Conservation (phyloP, 2,113 vertebrate species). For the Cathartes aura region DNA sequence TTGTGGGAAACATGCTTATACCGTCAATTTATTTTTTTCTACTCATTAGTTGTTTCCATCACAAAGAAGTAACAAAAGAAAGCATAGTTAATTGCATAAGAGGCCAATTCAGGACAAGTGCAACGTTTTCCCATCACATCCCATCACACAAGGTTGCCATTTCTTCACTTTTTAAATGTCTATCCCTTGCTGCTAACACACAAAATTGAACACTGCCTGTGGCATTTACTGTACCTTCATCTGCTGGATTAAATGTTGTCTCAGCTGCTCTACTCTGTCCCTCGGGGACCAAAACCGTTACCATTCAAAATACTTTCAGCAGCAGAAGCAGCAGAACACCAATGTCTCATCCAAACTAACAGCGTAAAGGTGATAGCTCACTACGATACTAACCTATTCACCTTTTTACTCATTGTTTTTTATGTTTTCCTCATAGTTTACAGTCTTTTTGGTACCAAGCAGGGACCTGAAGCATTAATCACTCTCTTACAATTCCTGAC, state of each 20-base stretch:
- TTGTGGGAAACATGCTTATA: not conserved
- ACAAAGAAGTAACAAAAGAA: conserved; percentile 15
- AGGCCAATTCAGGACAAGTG: conserved; percentile 47
- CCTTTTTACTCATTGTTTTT: conserved; percentile 16
- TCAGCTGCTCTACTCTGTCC: conserved; percentile 62
- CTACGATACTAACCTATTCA: not conserved
- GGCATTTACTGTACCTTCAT: conserved; percentile 67
- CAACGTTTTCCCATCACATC: conserved; percentile 43
- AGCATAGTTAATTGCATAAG: not conserved
- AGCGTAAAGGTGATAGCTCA: conserved; percentile 38
- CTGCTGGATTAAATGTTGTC: conserved; percentile 65
- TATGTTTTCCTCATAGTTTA: conserved; percentile 2
- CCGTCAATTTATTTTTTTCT: not conserved
- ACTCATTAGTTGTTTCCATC: not conserved
- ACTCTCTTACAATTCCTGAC: not conserved
- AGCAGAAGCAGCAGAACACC: conserved; percentile 43
- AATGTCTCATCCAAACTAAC: conserved; percentile 19
- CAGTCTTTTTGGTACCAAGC: not conserved
- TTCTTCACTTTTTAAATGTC: conserved; percentile 60
- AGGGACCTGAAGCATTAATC: not conserved
- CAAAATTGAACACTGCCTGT: conserved; percentile 45
- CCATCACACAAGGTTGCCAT: conserved; percentile 61
- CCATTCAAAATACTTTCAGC: conserved; percentile 36
- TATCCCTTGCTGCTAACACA: conserved; percentile 62
- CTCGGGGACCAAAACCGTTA: conserved; percentile 44